Percentiles rank a stretch among this genome's conserved stretches.
phyloP scores from a whole-genome alignment of 1,140 invertebrate genomes.

The Hirudo medicinalis region DNA sequence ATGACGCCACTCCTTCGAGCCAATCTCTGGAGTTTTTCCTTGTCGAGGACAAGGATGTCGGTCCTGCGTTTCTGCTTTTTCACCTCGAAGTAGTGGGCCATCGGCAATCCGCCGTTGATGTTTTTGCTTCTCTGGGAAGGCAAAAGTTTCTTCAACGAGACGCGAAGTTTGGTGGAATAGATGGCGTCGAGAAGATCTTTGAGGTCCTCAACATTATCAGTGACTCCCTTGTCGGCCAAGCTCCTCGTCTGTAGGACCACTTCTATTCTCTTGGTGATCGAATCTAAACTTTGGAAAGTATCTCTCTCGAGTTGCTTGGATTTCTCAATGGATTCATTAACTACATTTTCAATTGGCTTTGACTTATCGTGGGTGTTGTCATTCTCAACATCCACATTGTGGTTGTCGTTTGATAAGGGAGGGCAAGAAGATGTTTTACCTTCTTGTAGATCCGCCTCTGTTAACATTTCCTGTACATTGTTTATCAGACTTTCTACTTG shows the following conservation, averaged over 20 bases:
- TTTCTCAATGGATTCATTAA: not conserved
- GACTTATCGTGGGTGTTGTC: not conserved
- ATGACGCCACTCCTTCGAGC: slow-evolving; percentile 58
- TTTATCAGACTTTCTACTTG: not conserved
- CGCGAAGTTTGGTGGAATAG: not conserved
- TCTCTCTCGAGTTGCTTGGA: not conserved
- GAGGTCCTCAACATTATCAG: not conserved
- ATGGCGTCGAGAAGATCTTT: not conserved
- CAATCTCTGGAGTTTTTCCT: slow-evolving; percentile 63
- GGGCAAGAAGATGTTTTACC: no score
- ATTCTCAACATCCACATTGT: not conserved
- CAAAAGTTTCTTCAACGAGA: no score
- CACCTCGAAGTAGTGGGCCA: slow-evolving; percentile 3
- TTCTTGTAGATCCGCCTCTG: not conserved
- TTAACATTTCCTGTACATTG: not conserved
- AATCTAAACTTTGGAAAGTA: not conserved
- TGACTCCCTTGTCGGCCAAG: no score
- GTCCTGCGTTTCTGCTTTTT: slow-evolving; percentile 51
- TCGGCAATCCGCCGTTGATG: not conserved
- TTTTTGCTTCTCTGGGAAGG: not conserved
- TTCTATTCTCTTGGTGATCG: not conserved
- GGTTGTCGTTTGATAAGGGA: not conserved
- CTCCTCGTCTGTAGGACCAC: no score
- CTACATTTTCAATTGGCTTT: not conserved
- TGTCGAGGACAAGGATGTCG: slow-evolving; percentile 63